A percentile compares a stretch with the other conserved stretches of the same genome.
Conservation (phyloP, 2,113 vertebrate genomes). For the Tragelaphus imberbis region DNA sequence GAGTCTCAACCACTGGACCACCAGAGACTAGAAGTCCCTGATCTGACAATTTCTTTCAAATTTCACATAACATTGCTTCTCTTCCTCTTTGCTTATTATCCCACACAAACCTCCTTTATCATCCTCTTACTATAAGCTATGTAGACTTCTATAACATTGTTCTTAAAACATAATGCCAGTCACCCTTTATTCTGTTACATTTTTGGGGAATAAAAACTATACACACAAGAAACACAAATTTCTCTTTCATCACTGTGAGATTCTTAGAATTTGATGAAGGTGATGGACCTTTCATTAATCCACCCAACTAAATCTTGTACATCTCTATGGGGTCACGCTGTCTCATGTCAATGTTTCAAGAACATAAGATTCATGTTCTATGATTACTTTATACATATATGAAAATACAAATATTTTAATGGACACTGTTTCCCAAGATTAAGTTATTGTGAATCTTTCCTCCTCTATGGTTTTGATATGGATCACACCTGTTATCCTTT, state of each 20-base stretch:
- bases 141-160: neutral
- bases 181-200: neutral
- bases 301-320: neutral
- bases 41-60: neutral
- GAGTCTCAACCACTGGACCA: neutral
- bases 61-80: neutral
- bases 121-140: neutral
- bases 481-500: neutral
- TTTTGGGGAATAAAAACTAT: neutral
- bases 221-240: neutral
- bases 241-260: neutral
- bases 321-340: neutral
- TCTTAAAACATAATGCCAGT: neutral
- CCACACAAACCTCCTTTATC: neutral
- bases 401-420: neutral
- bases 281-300: neutral
- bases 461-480: neutral
- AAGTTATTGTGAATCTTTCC: neutral
- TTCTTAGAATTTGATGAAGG: neutral
- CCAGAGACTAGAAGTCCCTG: neutral
- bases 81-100: constrained; percentile 2
- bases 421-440: neutral
- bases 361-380: neutral
- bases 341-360: neutral
- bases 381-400: neutral